phyloP scores from a whole-genome alignment of 2,113 vertebrate genomes.

The Oncorhynchus masou region DNA sequence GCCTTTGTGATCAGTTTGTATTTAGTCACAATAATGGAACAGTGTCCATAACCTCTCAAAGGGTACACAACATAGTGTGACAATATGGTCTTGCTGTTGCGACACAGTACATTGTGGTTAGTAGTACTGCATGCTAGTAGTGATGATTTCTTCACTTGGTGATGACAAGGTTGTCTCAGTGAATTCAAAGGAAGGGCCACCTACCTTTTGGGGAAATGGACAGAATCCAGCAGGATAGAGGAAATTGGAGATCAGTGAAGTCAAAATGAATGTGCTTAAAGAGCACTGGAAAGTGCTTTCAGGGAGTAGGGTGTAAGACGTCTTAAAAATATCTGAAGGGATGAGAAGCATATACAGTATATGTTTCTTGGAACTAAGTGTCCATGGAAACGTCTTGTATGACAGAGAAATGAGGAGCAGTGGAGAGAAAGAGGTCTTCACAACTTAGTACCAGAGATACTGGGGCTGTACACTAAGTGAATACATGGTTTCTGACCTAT shows the following conservation, averaged over 20 bases:
- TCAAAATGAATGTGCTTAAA: conserved; percentile 48
- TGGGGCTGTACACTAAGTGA: no score
- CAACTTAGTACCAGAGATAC: conserved; percentile 15
- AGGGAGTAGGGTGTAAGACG: conserved; percentile 30
- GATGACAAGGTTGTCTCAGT: conserved; percentile 35
- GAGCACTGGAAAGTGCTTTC: conserved; percentile 29
- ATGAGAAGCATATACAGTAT: conserved; percentile 41
- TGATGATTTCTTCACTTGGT: conserved; percentile 38
- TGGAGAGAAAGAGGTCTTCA: conserved; percentile 7
- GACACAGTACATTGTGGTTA: not conserved
- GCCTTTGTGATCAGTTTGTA: not conserved
- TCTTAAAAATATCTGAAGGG: conserved; percentile 38
- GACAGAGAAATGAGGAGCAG: conserved; percentile 16
- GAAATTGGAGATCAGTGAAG: conserved; percentile 46
- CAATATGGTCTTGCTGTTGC: not conserved
- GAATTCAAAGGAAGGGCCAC: conserved; percentile 12
- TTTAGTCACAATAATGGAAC: not conserved
- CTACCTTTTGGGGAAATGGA: not conserved
- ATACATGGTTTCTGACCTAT: no score
- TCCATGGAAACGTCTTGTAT: conserved; percentile 32
- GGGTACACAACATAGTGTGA: not conserved
- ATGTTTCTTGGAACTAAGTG: conserved; percentile 36
- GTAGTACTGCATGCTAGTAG: not conserved
- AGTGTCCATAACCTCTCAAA: conserved; percentile 4
- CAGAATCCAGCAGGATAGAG: conserved; percentile 35